Evolutionary conservation across 2,797 vertebrate species (phyloP), one percentile per base, ranked within the genome.

Genomic region (Argentina silus): DNA sequence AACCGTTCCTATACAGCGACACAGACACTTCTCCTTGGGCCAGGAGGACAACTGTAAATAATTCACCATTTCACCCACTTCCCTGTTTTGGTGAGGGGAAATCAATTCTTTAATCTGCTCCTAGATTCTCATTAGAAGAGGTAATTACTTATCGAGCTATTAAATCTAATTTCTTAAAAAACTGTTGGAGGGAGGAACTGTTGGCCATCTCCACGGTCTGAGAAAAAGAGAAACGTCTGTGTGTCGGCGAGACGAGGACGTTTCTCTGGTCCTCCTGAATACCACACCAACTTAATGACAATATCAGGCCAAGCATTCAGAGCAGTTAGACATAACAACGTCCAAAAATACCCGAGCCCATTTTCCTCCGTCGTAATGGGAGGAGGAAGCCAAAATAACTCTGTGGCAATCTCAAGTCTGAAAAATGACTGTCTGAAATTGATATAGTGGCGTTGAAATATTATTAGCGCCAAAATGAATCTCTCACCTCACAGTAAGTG

Each of bases 381-480:
- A 81, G 69, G 79, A 21, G 51, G 15, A 86, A 81, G 74, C 76
- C 72, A 72, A 85, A 86, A 82, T 77, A 87, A 83, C 45, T 21
- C 72, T 69, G 65, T 65, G 15, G 76, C 36, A 15, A 77, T 69
- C 64, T 76, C 74, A 69, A 36, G 36, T 78, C 72, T 88, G 81
- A 91, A 84, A 87, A 87, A 90, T 86, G 77, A 77, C 79, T 42
- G 69, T 47, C 70, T 82, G 79, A 83, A 89, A 88, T 47, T 72
- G 76, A 88, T 85, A 82, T 63, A 3, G 79, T 72, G 42, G 73
- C 23, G 70, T 74, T 81, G 74, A 89, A 88, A 90, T 72, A 78
- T 82, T 83, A 85, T 89, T 83, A 87, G 79, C 57, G 12, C 73
- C 77, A 77, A 87, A 83, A 88, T 88, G 84, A 85, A 90, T 92